Evolutionary conservation across 2,888 invertebrate species (phyloP).

Genomic region (Branchipolynoe longqiensis): DNA sequence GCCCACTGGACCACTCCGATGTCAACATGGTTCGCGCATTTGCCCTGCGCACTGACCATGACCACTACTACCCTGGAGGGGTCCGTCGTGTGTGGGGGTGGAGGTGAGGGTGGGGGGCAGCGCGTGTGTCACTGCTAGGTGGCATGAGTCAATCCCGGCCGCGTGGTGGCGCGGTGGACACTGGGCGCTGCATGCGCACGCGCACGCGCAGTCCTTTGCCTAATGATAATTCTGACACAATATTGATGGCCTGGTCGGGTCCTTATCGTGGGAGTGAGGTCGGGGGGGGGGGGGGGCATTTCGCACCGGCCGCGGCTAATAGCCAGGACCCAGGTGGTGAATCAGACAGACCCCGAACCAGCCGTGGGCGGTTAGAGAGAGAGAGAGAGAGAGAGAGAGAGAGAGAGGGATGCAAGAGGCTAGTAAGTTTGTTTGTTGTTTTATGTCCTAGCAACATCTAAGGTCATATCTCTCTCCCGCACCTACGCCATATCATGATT

Average conservation of each 20-base stretch:
- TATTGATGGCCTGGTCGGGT: conserved; percentile 41
- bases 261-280: neutral
- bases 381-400: too few species aligned
- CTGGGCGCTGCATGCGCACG: neutral
- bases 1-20: too few species aligned
- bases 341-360: neutral
- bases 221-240: conserved; percentile 57
- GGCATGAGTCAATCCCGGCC: conserved; percentile 48
- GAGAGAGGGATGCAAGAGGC: too few species aligned
- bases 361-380: too few species aligned
- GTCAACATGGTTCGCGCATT: conserved; percentile 14
- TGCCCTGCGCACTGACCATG: conserved; percentile 14
- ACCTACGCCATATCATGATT: too few species aligned
- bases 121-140: conserved; percentile 14
- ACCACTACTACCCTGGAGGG: neutral
- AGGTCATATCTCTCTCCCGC: too few species aligned
- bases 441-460: too few species aligned
- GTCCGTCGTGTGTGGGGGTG: conserved; percentile 9
- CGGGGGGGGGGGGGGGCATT: neutral
- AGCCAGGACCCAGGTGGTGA: conserved; percentile 38
- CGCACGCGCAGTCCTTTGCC: conserved; percentile 44
- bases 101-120: too few species aligned
- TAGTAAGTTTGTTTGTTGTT: too few species aligned
- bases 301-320: conserved; percentile 6
- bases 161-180: neutral